Evolutionary conservation across 1,140 invertebrate species (phyloP).

Genomic region (Spodoptera frugiperda): DNA sequence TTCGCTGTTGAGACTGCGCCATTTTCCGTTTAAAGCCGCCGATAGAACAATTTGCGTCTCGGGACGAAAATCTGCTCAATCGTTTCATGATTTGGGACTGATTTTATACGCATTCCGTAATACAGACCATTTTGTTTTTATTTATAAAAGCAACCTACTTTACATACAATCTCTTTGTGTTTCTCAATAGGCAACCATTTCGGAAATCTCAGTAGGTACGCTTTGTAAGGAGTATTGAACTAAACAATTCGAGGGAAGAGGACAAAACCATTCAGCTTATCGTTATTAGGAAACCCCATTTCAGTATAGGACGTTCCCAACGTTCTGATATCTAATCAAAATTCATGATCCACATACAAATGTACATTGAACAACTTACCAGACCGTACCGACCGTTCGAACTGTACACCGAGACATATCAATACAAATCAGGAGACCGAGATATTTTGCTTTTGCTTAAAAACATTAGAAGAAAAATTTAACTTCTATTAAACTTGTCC

Average conservation of each 20-base stretch:
- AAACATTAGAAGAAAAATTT: conserved; percentile 6
- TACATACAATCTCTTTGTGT: conserved; percentile 20
- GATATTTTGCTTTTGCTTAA: conserved; percentile 13
- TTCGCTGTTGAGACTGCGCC: conserved; percentile 3
- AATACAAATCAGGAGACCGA: conserved; percentile 15
- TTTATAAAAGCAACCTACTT: not conserved
- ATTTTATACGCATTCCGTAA: conserved; percentile 11
- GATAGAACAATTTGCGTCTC: conserved; percentile 9
- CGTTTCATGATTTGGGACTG: conserved; percentile 11
- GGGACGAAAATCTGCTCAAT: conserved; percentile 16
- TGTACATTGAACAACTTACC: conserved; percentile 17
- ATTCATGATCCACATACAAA: conserved; percentile 36
- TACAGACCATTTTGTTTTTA: not conserved
- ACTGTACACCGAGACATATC: not conserved
- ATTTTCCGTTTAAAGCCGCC: conserved; percentile 11
- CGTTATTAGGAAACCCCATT: conserved; percentile 17
- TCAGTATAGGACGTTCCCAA: conserved; percentile 22
- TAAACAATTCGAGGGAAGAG: conserved; percentile 12
- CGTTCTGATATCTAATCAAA: conserved; percentile 35
- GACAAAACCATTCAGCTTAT: conserved; percentile 12
- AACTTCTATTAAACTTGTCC: not conserved
- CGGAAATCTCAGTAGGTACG: not conserved
- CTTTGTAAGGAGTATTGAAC: conserved; percentile 18
- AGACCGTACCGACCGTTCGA: conserved; percentile 4
- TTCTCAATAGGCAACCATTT: conserved; percentile 1